phyloP scores from a whole-genome alignment of 2,113 vertebrate genomes.

The Chauna torquata region DNA sequence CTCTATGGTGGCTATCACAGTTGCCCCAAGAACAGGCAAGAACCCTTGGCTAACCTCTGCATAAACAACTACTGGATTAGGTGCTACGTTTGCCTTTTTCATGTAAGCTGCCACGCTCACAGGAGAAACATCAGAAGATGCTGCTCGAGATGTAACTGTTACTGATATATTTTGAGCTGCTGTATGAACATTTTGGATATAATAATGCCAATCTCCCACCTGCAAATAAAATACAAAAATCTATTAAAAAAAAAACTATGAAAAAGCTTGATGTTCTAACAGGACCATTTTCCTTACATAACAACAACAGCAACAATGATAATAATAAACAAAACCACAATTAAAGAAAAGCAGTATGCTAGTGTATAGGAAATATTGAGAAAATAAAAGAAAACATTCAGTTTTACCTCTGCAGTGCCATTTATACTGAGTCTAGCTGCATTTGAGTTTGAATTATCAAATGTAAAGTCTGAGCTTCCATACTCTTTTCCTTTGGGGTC shows the following conservation, averaged over 20 bases:
- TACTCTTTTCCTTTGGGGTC: conserved; percentile 71
- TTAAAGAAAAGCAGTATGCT: background rate
- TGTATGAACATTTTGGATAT: conserved; percentile 37
- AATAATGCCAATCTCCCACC: conserved; percentile 73
- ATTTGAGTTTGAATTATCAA: background rate
- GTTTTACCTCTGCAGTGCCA: conserved; percentile 73
- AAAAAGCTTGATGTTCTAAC: background rate
- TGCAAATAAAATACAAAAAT: conserved; percentile 18
- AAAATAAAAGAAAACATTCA: background rate
- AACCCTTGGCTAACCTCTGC: conserved; percentile 75
- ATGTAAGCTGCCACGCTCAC: conserved; percentile 49
- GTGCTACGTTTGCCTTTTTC: conserved; percentile 25
- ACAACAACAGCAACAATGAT: too few species aligned
- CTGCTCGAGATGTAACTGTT: conserved; percentile 65
- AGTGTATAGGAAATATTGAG: background rate
- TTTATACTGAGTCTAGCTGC: conserved; percentile 56
- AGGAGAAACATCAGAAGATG: conserved; percentile 41
- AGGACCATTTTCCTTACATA: background rate
- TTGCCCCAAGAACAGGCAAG: conserved; percentile 70
- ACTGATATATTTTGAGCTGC: conserved; percentile 53
- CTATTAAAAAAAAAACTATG: background rate
- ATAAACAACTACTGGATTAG: conserved; percentile 64
- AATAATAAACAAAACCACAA: too few species aligned
- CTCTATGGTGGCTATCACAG: conserved; percentile 72
- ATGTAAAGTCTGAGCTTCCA: background rate